These are phyloP conservation scores for Amblyjoppa proteus DNA, from an alignment of 2,888 invertebrate genomes.

Conservation along the genomic window DNA sequence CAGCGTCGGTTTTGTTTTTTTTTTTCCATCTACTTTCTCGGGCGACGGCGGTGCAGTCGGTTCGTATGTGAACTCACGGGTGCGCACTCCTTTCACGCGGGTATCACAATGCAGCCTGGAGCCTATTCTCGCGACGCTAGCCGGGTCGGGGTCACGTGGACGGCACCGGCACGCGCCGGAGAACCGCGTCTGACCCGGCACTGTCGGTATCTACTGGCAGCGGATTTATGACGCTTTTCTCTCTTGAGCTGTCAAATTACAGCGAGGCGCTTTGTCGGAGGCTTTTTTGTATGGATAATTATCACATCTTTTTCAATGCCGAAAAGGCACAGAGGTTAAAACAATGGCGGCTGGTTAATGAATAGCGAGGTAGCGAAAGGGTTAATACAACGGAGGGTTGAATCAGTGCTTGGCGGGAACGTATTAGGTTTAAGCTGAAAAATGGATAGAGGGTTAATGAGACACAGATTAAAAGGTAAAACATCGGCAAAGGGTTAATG, in stretches of 20 bases:
- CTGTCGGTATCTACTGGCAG: neutral
- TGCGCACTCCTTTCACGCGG: neutral
- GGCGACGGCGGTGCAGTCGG: neutral
- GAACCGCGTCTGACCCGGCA: neutral
- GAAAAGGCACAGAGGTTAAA: no score
- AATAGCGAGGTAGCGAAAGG: no score
- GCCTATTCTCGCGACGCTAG: neutral
- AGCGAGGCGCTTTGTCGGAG: neutral
- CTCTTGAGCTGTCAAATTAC: neutral
- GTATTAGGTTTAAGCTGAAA: no score
- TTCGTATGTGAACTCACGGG: neutral
- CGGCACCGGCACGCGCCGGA: neutral
- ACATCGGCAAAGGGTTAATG: no score
- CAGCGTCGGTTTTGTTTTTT: constrained; percentile 14
- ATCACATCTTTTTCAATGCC: neutral
- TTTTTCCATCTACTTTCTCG: neutral
- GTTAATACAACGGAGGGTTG: neutral
- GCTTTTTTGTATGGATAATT: neutral
- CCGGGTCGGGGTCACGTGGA: neutral
- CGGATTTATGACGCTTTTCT: neutral
- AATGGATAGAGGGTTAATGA: no score
- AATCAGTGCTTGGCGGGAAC: neutral
- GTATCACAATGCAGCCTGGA: neutral
- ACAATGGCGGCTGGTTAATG: no score
- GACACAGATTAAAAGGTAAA: no score